Base-by-base conservation (phyloP, 2,113 vertebrate species). In the Myxocyprinus asiaticus region DNA sequence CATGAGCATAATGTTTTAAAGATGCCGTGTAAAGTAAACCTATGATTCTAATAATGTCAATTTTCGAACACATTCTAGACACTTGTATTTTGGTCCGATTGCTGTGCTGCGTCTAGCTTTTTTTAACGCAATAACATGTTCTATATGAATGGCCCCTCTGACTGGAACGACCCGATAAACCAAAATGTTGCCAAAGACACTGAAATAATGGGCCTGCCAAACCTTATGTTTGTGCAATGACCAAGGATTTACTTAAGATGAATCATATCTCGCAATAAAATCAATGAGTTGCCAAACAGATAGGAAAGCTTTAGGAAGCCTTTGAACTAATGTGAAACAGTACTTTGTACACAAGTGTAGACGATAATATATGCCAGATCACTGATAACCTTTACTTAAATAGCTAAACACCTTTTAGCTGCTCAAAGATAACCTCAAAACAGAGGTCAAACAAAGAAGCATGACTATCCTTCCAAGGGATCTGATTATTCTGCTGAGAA, bases 361-460 rank as follows among this genome's bases (percentile, higher is more conserved):
- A 42, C 7, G 15, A 74, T 74, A 48, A 61, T 22, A 2, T 22
- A 48, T 12, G 70, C 15, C 9, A 4, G 56, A 61, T 59, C 3
- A 2, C 10, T 1, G 71, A 75, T 66, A 72, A 48, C 59, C 56
- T 43, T 61, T 75, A 55, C 33, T 71, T 10, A 33, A 43, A 4
- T 45, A 11, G 14, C 55, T 73, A 45, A 62, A 66, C 17, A 62
- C 72, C 64, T 47, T 4, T 47, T 62, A 65, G 33, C 72, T 44
- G 51, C 15, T 61, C 44, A 22, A n/a, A 42, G 72, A 48, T 56
- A 51, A 63, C 33, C 7, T 0, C 22, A 33, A 33, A 11, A 75
- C 48, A 62, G 62, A 61, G 72, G 62, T 50, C 47, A 9, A 78
- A 67, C 2, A 22, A 67, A 76, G 50, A 44, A 59, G 45, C 62